Evolutionary conservation across 2,113 vertebrate genomes (phyloP).

Genomic region (Ranitomeya variabilis): DNA sequence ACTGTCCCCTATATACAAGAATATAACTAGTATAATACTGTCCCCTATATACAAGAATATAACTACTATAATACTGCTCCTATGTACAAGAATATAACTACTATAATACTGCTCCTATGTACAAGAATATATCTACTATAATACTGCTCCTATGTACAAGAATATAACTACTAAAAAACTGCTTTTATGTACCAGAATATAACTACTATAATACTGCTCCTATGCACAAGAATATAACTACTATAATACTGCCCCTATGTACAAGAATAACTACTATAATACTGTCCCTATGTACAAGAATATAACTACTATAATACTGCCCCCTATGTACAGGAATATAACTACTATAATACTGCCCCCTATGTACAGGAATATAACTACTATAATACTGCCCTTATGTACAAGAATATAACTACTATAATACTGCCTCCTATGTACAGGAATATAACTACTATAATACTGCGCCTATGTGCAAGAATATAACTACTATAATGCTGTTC

Average conservation of each 20-base stretch:
- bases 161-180: no score
- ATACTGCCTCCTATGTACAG: background rate
- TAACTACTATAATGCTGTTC: background rate
- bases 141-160: no score
- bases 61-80: conserved; percentile 4
- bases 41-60: conserved; percentile 2
- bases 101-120: background rate
- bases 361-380: background rate
- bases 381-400: background rate
- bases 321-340: background rate
- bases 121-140: no score
- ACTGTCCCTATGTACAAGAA: no score
- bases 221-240: conserved; percentile 12
- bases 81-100: conserved; percentile 20
- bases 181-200: background rate
- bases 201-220: conserved; percentile 13
- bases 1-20: background rate
- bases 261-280: background rate
- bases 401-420: background rate
- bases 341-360: background rate
- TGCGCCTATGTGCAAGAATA: background rate
- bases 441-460: background rate
- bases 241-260: background rate
- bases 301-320: background rate
- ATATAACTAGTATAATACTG: conserved; percentile 17